These are phyloP conservation scores for Hemicrepidius hirtus DNA, from an alignment of 2,888 invertebrate species.

Conservation along the genomic window DNA sequence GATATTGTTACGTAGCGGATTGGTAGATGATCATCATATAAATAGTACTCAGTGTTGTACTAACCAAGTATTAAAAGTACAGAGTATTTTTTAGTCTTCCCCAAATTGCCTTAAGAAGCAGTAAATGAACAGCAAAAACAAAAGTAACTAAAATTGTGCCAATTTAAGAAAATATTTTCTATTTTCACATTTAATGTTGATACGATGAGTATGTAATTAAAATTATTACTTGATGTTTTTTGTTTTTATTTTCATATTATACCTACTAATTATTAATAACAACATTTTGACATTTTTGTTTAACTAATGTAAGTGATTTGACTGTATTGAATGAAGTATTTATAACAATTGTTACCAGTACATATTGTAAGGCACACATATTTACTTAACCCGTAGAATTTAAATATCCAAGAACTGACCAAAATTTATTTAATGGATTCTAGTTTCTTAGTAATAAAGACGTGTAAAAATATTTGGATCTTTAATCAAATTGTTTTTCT, in stretches of 20 bases:
- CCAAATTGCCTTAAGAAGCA: slow-evolving; percentile 49
- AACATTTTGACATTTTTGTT: slow-evolving; percentile 33
- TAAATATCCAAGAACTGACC: slow-evolving; percentile 57
- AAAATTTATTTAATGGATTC: slow-evolving; percentile 53
- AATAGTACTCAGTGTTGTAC: slow-evolving; percentile 36
- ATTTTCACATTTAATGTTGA: slow-evolving; percentile 51
- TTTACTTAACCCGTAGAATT: slow-evolving; percentile 55
- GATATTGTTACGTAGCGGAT: slow-evolving; percentile 21
- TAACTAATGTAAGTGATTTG: slow-evolving; percentile 38
- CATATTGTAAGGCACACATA: slow-evolving; percentile 51
- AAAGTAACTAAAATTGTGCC: slow-evolving; percentile 49
- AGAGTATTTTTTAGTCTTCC: slow-evolving; percentile 50
- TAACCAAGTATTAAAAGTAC: slow-evolving; percentile 38
- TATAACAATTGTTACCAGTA: slow-evolving; percentile 60
- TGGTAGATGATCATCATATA: slow-evolving; percentile 19
- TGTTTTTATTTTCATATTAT: slow-evolving; percentile 20
- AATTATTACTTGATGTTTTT: slow-evolving; percentile 23
- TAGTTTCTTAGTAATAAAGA: slow-evolving; percentile 24
- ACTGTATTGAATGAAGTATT: slow-evolving; percentile 54
- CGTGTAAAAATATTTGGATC: not conserved
- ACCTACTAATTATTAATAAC: slow-evolving; percentile 47
- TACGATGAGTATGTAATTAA: slow-evolving; percentile 29
- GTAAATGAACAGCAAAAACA: slow-evolving; percentile 24
- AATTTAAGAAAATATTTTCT: slow-evolving; percentile 47
- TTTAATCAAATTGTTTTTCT: not conserved